Base-by-base conservation (phyloP, 2,888 invertebrate species). In the Oithona nana region DNA sequence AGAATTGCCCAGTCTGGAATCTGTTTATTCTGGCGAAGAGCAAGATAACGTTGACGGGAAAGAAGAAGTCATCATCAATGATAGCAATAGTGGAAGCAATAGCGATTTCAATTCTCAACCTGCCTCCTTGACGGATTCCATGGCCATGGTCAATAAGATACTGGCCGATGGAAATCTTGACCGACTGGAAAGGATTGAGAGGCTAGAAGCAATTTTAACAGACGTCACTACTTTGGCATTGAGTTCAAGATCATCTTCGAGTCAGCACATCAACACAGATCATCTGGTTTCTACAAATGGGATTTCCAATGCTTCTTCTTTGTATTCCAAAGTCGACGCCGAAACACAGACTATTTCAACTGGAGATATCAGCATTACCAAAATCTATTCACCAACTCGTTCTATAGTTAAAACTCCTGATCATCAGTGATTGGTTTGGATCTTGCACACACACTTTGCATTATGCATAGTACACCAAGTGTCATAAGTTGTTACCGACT, bases 341-440 rank as follows among this genome's bases (percentile, higher is more conserved):
- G 83, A 66, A 48, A 68, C 84, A 64, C 90, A 92, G 74, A 90
- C 90, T 1, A 77, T 88, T 56, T 88, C 88, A 71, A 90, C 90
- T 22, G 90, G 90, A 58, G 90, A 90, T 72, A 86, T 92, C 70
- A 89, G 89, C 62, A 88, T 90, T 69, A 89, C 88, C 54, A 84
- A 86, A 74, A 86, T 89, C 59, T 67, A 59, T 49, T 59, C 54
- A 31, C 31, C 50, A 11, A n/a, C n/a, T n/a, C n/a, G n/a, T n/a
- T n/a, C n/a, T n/a, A n/a, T n/a, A n/a, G n/a, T n/a, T n/a, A n/a
- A n/a, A n/a, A n/a, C n/a, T n/a, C n/a, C n/a, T n/a, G n/a, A n/a
- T n/a, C n/a, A n/a, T n/a, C n/a, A n/a, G n/a, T n/a, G n/a, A n/a
- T n/a, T n/a, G n/a, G n/a, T n/a, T n/a, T n/a, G n/a, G n/a, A n/a